Evolutionary conservation across 1,140 invertebrate genomes (phyloP).

Genomic region (Aphelinus atriplicis): DNA sequence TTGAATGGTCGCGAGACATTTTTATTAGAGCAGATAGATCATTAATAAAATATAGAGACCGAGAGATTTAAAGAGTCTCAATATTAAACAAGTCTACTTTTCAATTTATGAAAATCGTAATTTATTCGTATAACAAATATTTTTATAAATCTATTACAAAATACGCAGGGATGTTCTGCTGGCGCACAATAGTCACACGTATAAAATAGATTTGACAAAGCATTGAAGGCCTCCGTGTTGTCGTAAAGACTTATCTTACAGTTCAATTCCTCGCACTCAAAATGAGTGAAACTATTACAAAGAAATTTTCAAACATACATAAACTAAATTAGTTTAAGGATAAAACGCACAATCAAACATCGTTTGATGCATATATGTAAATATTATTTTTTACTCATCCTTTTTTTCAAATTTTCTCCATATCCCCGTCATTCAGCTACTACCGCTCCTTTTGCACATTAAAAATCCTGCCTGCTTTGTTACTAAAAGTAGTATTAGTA

Average conservation of each 20-base stretch:
- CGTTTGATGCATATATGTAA: too few species aligned
- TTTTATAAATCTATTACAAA: slow-evolving; percentile 41
- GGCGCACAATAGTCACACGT: slow-evolving; percentile 21
- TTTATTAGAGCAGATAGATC: too few species aligned
- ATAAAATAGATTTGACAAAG: slow-evolving; percentile 31
- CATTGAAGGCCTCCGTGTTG: slow-evolving; percentile 20
- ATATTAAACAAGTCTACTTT: not conserved
- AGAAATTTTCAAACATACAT: slow-evolving; percentile 3
- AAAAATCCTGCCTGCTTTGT: slow-evolving; percentile 16
- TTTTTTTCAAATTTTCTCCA: not conserved
- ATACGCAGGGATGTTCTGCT: slow-evolving; percentile 18
- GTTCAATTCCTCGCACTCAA: slow-evolving; percentile 1
- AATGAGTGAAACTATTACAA: slow-evolving; percentile 9
- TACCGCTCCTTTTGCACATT: slow-evolving; percentile 18
- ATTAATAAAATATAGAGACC: too few species aligned
- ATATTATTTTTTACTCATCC: too few species aligned
- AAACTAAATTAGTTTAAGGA: slow-evolving; percentile 13
- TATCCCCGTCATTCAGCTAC: not conserved
- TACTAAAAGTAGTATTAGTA: slow-evolving; percentile 36
- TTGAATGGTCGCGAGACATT: too few species aligned
- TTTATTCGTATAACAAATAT: slow-evolving; percentile 56
- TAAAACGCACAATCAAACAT: slow-evolving; percentile 20
- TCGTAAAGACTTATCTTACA: slow-evolving; percentile 14
- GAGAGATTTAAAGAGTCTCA: too few species aligned
- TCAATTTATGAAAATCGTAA: slow-evolving; percentile 47